Conservation (phyloP, 1,140 invertebrate species). For the Gonioctena quinquepunctata region DNA sequence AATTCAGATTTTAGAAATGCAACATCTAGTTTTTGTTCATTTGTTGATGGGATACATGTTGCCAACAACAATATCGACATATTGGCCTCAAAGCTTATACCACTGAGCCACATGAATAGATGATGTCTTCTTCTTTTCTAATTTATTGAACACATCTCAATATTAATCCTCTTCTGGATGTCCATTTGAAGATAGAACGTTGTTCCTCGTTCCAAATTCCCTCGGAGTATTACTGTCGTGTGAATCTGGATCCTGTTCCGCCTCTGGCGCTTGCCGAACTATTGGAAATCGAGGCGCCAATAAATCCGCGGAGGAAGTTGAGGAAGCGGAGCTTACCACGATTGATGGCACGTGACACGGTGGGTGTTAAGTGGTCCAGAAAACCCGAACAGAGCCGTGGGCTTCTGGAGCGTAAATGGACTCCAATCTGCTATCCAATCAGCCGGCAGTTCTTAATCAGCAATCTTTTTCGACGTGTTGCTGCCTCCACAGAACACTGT, state of each 20-base stretch:
- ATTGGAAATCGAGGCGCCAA: neutral
- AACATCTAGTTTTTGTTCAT: too few species aligned
- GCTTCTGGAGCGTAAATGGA: neutral
- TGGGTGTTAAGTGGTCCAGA: conserved; percentile 10
- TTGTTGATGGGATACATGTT: too few species aligned
- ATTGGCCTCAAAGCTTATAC: too few species aligned
- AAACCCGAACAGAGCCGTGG: neutral
- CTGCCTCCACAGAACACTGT: neutral
- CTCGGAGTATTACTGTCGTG: too few species aligned
- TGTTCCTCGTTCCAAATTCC: too few species aligned
- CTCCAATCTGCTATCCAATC: conserved; percentile 7
- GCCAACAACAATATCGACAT: too few species aligned
- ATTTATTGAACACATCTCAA: too few species aligned
- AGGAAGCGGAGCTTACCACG: conserved; percentile 8
- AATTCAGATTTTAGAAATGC: too few species aligned
- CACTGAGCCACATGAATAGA: too few species aligned
- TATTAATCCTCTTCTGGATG: too few species aligned
- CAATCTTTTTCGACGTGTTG: neutral
- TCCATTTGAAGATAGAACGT: too few species aligned
- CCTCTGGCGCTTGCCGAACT: neutral
- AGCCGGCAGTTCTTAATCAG: neutral
- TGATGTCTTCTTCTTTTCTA: too few species aligned
- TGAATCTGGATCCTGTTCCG: neutral
- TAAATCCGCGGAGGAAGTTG: conserved; percentile 11
- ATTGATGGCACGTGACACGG: conserved; percentile 15